phyloP scores from a whole-genome alignment of 2,888 invertebrate species.

The Tetrapedia diversipes region DNA sequence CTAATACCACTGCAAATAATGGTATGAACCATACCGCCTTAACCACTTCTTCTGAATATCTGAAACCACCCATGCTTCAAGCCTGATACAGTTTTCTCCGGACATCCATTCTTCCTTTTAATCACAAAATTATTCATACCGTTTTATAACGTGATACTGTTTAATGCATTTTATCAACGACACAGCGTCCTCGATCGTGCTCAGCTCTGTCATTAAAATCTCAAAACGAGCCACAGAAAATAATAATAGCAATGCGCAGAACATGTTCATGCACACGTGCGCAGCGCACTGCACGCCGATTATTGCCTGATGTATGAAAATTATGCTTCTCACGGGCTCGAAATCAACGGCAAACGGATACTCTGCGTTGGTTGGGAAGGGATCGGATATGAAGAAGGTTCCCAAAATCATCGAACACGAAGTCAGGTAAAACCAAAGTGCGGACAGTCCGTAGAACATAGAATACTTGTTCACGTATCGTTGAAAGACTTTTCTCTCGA shows the following conservation, averaged over 20 bases:
- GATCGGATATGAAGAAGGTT: conserved; percentile 63
- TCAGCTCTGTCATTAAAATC: conserved; percentile 63
- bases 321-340: conserved; percentile 39
- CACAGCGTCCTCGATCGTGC: background rate
- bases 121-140: conserved; percentile 47
- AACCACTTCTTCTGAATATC: conserved; percentile 42
- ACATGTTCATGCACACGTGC: conserved; percentile 66
- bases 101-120: too few species aligned
- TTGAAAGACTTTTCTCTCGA: conserved; percentile 66
- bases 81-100: too few species aligned
- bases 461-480: conserved; percentile 69
- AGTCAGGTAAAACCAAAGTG: conserved; percentile 56
- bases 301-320: conserved; percentile 70
- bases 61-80: background rate
- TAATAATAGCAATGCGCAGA: conserved; percentile 70
- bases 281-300: conserved; percentile 68
- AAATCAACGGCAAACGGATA: conserved; percentile 74
- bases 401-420: conserved; percentile 56
- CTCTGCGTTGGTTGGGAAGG: conserved; percentile 72
- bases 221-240: conserved; percentile 71
- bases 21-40: conserved; percentile 15
- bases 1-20: conserved; percentile 19
- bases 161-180: conserved; percentile 64
- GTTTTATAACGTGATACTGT: conserved; percentile 68
- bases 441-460: conserved; percentile 59